Percentiles rank a stretch among this genome's conserved stretches.
Conservation (phyloP, 1,140 invertebrate species). For the Whitmania pigra region DNA sequence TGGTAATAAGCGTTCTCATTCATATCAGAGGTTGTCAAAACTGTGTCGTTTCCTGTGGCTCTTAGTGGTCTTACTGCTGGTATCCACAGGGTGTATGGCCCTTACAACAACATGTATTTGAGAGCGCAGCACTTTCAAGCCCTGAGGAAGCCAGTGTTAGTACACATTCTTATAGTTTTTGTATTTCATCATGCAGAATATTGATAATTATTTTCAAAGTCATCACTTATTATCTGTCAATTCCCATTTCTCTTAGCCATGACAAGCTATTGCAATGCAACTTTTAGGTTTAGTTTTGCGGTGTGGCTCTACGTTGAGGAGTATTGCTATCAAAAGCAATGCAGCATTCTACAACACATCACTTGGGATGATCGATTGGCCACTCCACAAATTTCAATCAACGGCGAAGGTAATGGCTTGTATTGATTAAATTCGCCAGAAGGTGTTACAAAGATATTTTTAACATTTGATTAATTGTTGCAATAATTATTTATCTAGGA, state of each 20-base stretch:
- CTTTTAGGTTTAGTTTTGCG: constrained; percentile 26
- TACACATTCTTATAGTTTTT: not conserved
- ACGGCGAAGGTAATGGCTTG: constrained; percentile 21
- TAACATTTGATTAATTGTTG: no score
- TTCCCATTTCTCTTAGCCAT: not conserved
- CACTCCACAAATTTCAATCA: constrained; percentile 26
- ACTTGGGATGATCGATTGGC: constrained; percentile 22
- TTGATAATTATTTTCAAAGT: not conserved
- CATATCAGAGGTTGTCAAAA: constrained; percentile 3
- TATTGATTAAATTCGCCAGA: no score
- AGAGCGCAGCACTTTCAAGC: not conserved
- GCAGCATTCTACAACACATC: constrained; percentile 24
- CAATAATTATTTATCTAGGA: no score
- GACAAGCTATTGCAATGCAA: not conserved
- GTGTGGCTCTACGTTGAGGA: constrained; percentile 28
- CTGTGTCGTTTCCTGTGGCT: constrained; percentile 1
- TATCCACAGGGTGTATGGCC: not conserved
- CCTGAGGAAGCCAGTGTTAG: constrained; percentile 7
- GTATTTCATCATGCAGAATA: not conserved
- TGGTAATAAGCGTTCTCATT: not conserved
- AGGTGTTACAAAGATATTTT: no score
- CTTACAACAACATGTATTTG: constrained; percentile 2
- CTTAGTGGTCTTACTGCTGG: constrained; percentile 4
- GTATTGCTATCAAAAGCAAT: constrained; percentile 23
- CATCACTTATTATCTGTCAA: not conserved